Evolutionary conservation across 2,113 vertebrate species (phyloP), one percentile per base, ranked within the genome.

Genomic region (Patagioenas fasciata): DNA sequence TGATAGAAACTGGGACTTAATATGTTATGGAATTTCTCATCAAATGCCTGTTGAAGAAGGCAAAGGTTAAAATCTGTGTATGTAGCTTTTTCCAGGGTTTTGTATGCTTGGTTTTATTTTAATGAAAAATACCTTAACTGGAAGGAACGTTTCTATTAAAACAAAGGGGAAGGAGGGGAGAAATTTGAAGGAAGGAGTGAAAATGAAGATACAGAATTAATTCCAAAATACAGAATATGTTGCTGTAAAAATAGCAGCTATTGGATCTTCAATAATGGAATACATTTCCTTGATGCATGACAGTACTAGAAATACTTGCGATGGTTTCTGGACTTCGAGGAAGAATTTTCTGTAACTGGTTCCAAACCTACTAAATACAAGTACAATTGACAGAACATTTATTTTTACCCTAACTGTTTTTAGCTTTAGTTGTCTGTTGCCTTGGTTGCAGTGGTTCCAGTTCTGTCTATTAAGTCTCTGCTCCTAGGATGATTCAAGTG

Each of bases 351-450:
- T 91, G 19, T 81, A 64, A 29, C 25, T 71, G 7, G 2, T 85
- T 94, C 65, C 69, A 93, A 82, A 56, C 20, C 32, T 94, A 24
- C 53, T 29, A 79, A 87, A 87, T 85, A 58, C 5, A 67, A 87
- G 32, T 87, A 38, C 71, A 56, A 56, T 74, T 78, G 73, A 81
- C 32, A 79, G 84, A 94, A 69, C 53, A 48, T 75, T 91, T 95
- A 96, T 94, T 96, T 96, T 91, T 96, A 79, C 38, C 28, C 29
- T 72, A 18, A 75, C 93, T 94, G 66, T 91, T 96, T 96, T 94
- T 95, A 95, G 88, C 91, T 94, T 67, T 87, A 57, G 87, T 47
- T 75, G 85, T 65, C 81, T 91, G 93, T 96, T 96, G 85, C 95
- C 89, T 91, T 93, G 88, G 95, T 89, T 93, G 85, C 95, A 89